These are phyloP conservation scores for Aelia acuminata DNA, from an alignment of 2,888 invertebrate species.

Conservation along the genomic window DNA sequence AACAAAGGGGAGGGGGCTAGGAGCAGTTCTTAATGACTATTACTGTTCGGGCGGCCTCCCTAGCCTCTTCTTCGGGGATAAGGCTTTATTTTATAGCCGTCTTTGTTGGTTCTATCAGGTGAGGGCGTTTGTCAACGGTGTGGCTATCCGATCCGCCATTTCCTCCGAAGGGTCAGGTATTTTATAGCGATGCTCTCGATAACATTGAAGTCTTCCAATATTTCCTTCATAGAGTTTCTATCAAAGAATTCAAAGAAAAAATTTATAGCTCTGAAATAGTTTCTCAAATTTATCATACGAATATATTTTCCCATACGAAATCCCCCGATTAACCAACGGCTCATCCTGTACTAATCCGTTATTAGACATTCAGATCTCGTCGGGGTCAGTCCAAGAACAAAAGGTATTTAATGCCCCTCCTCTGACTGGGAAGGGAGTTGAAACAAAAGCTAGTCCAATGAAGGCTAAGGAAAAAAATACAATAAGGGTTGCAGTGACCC, in stretches of 20 bases:
- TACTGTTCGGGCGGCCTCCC: not conserved
- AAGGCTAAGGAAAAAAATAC: not conserved
- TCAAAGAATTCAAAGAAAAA: not conserved
- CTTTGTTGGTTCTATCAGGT: conserved; percentile 27
- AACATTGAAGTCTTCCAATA: not conserved
- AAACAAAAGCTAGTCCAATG: conserved; percentile 30
- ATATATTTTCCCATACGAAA: not conserved
- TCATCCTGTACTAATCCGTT: not conserved
- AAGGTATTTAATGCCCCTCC: not conserved
- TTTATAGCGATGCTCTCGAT: not conserved
- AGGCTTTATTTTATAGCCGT: conserved; percentile 23
- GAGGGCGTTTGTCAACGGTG: not conserved
- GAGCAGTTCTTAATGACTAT: conserved; percentile 53
- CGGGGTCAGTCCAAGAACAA: not conserved
- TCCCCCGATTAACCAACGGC: not conserved
- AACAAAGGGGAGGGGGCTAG: conserved; percentile 49
- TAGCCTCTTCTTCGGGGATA: not conserved
- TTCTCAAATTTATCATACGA: not conserved
- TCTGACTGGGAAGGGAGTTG: not conserved
- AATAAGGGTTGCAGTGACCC: not conserved
- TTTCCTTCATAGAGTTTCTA: not conserved
- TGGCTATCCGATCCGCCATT: not conserved
- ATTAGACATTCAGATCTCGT: not conserved
- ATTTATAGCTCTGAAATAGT: too few relatives aligned
- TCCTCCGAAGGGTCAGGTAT: not conserved